Conservation (phyloP, 1,140 invertebrate species). For the Anastrepha obliqua region DNA sequence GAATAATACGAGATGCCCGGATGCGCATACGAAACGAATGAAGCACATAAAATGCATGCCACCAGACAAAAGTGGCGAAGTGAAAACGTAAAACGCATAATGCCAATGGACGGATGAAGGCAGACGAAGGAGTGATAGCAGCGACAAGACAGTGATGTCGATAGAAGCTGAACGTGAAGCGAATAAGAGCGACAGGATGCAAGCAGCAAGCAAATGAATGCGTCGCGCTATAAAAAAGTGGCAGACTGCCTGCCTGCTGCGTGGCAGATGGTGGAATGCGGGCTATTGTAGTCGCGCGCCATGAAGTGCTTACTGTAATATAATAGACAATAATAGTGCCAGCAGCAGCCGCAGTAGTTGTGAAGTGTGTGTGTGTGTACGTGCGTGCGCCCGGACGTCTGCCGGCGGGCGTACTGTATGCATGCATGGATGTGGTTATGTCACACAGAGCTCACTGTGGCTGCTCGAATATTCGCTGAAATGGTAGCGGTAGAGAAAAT, state of each 20-base stretch:
- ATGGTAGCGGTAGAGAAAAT: conserved; percentile 66
- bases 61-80: conserved; percentile 37
- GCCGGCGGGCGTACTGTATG: not conserved
- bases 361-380: not conserved
- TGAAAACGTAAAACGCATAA: conserved; percentile 51
- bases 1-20: not conserved
- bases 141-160: conserved; percentile 45
- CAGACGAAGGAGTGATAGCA: not conserved
- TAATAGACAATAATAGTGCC: conserved; percentile 73
- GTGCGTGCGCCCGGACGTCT: not conserved
- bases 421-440: not conserved
- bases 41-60: conserved; percentile 43
- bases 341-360: conserved; percentile 18
- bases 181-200: conserved; percentile 44
- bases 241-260: not conserved
- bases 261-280: not conserved
- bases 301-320: conserved; percentile 58
- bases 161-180: conserved; percentile 57
- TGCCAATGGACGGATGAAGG: not conserved
- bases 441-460: not conserved
- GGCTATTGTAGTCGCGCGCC: conserved; percentile 27
- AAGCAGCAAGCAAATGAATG: conserved; percentile 44
- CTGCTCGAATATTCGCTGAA: conserved; percentile 2
- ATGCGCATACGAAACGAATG: conserved; percentile 49
- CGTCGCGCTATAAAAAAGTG: not conserved